A percentile compares a stretch with the other conserved stretches of the same genome.
phyloP scores from a whole-genome alignment of 2,888 invertebrate genomes.

The Cephus pulcher region DNA sequence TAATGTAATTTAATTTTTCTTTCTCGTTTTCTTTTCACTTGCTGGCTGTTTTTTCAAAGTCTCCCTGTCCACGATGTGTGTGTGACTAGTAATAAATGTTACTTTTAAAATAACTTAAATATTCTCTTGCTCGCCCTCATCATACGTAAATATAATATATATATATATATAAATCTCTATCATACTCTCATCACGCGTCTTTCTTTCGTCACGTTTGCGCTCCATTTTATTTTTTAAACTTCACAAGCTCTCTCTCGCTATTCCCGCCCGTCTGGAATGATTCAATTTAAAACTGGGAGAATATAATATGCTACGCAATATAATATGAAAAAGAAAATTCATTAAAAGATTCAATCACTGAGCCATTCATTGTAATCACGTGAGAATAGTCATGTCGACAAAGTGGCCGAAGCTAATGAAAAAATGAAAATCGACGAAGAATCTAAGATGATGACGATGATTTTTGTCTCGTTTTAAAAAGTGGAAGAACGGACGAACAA shows the following conservation, averaged over 20 bases:
- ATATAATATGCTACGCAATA: slow-evolving; percentile 12
- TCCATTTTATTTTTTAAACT: background rate
- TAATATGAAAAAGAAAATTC: background rate
- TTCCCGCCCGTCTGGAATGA: slow-evolving; percentile 50
- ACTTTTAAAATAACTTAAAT: slow-evolving; percentile 57
- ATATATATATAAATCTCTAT: slow-evolving; percentile 39
- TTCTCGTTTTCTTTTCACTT: background rate
- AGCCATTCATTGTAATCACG: background rate
- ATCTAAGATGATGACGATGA: background rate
- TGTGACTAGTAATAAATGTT: slow-evolving; percentile 62
- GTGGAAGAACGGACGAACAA: background rate
- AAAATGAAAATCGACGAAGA: background rate
- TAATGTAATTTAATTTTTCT: background rate
- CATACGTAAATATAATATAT: slow-evolving; percentile 33
- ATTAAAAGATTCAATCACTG: background rate
- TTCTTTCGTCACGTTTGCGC: slow-evolving; percentile 15
- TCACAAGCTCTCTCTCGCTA: slow-evolving; percentile 27
- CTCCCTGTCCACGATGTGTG: slow-evolving; percentile 46
- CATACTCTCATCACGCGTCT: slow-evolving; percentile 13
- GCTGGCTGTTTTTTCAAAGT: slow-evolving; percentile 25
- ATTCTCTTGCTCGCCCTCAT: slow-evolving; percentile 37
- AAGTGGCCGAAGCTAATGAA: background rate
- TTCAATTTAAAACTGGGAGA: slow-evolving; percentile 41
- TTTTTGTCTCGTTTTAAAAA: background rate
- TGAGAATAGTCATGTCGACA: background rate